phyloP scores from a whole-genome alignment of 2,113 vertebrate species.

The Neodontobutis hainanensis region DNA sequence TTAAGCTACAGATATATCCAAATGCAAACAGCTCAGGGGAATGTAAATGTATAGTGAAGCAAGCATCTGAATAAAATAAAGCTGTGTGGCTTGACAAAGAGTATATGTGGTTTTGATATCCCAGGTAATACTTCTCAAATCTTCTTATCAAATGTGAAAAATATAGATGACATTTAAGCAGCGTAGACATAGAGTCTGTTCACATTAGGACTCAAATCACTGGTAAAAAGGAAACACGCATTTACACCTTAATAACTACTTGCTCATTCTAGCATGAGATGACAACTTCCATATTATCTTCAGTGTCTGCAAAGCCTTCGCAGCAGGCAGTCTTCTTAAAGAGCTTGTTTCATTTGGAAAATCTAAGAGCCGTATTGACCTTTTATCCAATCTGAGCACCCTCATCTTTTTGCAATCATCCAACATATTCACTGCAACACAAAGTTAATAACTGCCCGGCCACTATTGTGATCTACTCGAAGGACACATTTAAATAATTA shows the following conservation, averaged over 20 bases:
- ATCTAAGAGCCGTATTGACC: slow-evolving; percentile 53
- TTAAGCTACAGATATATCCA: slow-evolving; percentile 36
- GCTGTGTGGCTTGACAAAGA: no score
- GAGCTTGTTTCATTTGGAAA: slow-evolving; percentile 24
- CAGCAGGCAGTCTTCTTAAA: slow-evolving; percentile 28
- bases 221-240: slow-evolving; percentile 35
- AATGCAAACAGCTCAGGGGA: slow-evolving; percentile 24
- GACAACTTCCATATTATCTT: slow-evolving; percentile 38
- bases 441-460: slow-evolving; percentile 36
- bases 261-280: slow-evolving; percentile 25
- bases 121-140: not conserved
- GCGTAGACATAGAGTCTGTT: slow-evolving; percentile 21
- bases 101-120: slow-evolving; percentile 4
- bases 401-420: slow-evolving; percentile 42
- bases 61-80: slow-evolving; percentile 1
- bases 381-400: slow-evolving; percentile 35
- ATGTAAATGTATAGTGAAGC: slow-evolving; percentile 16
- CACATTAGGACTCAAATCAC: slow-evolving; percentile 27
- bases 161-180: not conserved
- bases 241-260: slow-evolving; percentile 54
- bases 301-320: not conserved
- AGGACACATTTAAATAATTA: slow-evolving; percentile 28
- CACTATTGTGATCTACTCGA: slow-evolving; percentile 1
- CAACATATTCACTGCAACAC: slow-evolving; percentile 23
- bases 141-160: slow-evolving; percentile 22